Evolutionary conservation across 2,888 invertebrate genomes (phyloP).

Genomic region (Antheraea yamamai): DNA sequence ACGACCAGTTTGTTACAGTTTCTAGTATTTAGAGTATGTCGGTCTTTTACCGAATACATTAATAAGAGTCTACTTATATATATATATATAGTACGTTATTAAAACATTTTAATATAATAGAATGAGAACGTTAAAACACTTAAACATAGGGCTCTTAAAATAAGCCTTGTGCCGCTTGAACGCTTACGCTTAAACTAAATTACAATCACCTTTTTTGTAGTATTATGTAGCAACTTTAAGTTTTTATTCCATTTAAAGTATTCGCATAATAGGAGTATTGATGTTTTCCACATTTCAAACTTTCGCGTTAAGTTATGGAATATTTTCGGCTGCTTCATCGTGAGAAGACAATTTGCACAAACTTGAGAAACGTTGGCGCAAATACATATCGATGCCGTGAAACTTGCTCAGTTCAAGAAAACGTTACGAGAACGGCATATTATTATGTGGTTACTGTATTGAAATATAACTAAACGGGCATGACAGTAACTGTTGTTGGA

Average conservation of each 20-base stretch:
- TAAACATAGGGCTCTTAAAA: neutral
- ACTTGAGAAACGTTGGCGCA: constrained; percentile 13
- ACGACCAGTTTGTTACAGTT: too few relatives aligned
- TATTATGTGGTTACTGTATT: neutral
- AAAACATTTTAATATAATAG: too few relatives aligned
- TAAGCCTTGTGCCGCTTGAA: neutral
- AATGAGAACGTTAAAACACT: too few relatives aligned
- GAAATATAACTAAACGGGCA: neutral
- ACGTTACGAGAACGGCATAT: neutral
- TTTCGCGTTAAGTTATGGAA: constrained; percentile 16
- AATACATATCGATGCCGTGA: neutral
- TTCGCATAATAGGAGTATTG: constrained; percentile 13
- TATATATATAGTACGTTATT: too few relatives aligned
- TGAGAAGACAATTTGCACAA: constrained; percentile 20
- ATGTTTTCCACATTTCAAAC: constrained; percentile 2
- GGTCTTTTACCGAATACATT: too few relatives aligned
- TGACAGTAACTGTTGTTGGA: neutral
- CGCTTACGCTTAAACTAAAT: neutral
- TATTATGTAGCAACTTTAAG: neutral
- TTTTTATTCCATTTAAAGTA: neutral
- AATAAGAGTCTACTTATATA: too few relatives aligned
- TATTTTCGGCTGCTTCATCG: neutral
- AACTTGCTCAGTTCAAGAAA: neutral
- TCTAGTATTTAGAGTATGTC: too few relatives aligned
- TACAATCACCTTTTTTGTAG: neutral